Evolutionary conservation across 2,113 vertebrate species (phyloP).

Genomic region (Ondatra zibethicus): DNA sequence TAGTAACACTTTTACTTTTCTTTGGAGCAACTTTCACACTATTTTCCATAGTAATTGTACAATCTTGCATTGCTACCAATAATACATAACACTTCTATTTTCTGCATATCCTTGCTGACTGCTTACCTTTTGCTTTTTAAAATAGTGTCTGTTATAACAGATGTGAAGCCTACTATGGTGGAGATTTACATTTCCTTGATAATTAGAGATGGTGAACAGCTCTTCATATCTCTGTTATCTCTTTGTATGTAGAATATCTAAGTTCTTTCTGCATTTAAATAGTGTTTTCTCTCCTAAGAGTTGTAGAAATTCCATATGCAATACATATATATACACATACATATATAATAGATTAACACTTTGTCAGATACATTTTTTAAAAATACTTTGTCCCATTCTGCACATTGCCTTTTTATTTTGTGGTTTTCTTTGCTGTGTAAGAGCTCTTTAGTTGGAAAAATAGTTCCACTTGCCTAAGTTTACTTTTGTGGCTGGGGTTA

Average conservation of each 20-base stretch:
- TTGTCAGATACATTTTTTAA: not conserved
- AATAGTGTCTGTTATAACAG: not conserved
- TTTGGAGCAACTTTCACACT: not conserved
- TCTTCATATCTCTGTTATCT: not conserved
- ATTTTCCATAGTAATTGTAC: not conserved
- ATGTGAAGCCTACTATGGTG: not conserved
- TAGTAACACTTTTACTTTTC: not conserved
- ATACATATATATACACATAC: not conserved
- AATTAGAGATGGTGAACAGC: not conserved
- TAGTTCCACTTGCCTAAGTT: not conserved
- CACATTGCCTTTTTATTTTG: not conserved
- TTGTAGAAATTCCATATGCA: not conserved
- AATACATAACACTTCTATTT: not conserved
- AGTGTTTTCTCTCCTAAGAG: not conserved
- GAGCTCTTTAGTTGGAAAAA: not conserved
- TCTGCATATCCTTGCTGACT: not conserved
- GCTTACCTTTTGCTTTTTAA: not conserved
- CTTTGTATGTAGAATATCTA: not conserved
- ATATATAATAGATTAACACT: not conserved
- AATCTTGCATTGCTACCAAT: not conserved
- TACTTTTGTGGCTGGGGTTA: not conserved
- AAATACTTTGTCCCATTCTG: not conserved
- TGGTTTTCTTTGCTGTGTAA: not conserved
- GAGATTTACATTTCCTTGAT: not conserved
- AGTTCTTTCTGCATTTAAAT: conserved; percentile 37